Evolutionary conservation across 2,797 vertebrate genomes (phyloP), one percentile per base, ranked within the genome.

Genomic region (Geotria australis): DNA sequence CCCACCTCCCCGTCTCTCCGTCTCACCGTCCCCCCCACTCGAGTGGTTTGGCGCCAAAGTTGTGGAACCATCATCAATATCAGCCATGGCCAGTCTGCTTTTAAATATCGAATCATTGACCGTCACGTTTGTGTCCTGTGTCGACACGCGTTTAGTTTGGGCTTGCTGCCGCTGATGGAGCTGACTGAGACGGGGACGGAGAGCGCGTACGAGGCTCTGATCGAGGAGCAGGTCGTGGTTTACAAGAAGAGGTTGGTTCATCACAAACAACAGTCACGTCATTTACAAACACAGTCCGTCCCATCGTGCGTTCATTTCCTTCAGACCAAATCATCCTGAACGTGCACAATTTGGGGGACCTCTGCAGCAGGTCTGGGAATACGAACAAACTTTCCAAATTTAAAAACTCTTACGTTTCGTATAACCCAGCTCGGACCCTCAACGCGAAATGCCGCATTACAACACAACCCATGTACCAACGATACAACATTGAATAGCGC

Each of bases 131-230:
- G 38, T 38, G 24, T 38, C 38, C 38, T 24, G 24, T 38, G 24
- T 38, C 24, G 24, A 38, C 24, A 24, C 38, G 24, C 38, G 38
- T 38, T 38, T 24, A 95, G 88, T 69, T 96, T 84, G 0, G 89
- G 95, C 69, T 62, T 96, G 63, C 88, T 96, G 70, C 86, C 85
- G 69, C 66, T 96, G 72, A 88, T 96, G 12, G 81, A 82, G 0
- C 85, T 95, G 68, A 94, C 88, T 1, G 83, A 89, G 72, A 89
- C 76, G 68, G 79, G 76, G 2, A 81, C 84, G 0, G 85, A 93
- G 69, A 70, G 63, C 10, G 78, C 75, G 0, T 96, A 96, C 70
- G 70, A 73, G 56, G 83, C 86, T 60, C 79, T 85, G 60, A 94
- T 96, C 0, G 77, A 91, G 59, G 81, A 83, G 68, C 85, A 96